Conservation (phyloP, 35 echinoderm and acorn worm species). For the Anneissia japonica region DNA sequence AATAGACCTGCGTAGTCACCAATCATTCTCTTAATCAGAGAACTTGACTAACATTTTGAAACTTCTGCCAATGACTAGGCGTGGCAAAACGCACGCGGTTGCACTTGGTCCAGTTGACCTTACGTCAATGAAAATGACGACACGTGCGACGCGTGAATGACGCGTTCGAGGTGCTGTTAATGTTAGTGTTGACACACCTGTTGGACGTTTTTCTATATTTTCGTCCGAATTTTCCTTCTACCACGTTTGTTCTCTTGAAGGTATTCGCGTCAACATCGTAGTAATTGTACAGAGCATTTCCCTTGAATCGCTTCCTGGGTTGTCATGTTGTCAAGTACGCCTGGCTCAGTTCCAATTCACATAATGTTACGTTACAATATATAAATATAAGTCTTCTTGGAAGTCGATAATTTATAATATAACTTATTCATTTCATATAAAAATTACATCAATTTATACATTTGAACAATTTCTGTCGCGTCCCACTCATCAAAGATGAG, state of each 20-base stretch:
- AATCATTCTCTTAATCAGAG: no score
- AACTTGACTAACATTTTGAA: no score
- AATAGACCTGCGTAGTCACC: no score
- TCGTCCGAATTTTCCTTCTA: not conserved
- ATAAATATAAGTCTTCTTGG: not conserved
- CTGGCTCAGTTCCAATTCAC: not conserved
- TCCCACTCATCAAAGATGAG: not conserved
- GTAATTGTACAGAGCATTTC: no score
- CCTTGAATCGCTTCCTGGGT: no score
- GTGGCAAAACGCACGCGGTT: no score
- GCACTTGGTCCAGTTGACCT: no score
- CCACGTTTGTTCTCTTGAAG: not conserved
- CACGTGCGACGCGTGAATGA: not conserved
- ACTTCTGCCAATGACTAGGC: no score
- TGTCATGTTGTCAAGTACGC: not conserved
- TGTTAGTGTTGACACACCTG: not conserved
- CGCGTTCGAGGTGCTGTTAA: not conserved
- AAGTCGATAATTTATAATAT: slow-evolving; percentile 2
- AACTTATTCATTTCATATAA: not conserved
- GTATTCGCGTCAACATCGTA: no score
- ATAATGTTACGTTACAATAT: not conserved
- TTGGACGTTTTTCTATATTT: not conserved
- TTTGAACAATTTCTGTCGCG: not conserved
- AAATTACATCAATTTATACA: not conserved
- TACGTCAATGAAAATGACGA: no score